Evolutionary conservation across 2,797 vertebrate genomes (phyloP), one percentile per base, ranked within the genome.

Genomic region (Oreochromis mossambicus): DNA sequence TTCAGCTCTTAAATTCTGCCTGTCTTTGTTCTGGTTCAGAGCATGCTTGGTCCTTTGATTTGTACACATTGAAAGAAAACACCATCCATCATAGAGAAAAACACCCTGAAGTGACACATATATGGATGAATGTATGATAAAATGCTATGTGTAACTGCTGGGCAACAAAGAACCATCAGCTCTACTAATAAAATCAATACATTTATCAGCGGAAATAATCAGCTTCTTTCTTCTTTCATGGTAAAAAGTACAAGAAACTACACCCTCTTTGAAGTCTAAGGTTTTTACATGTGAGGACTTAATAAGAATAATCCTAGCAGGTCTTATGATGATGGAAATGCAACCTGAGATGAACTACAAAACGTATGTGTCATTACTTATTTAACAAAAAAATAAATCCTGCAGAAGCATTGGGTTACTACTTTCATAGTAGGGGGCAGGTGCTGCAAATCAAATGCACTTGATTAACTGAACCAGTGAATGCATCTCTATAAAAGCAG

Each of bases 11-110:
- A 66, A 76, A 79, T 81, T 81, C 77, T 52, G 29, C 2, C 8
- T 36, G 78, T 91, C 81, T 84, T 82, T 87, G 76, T 83, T 32
- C 34, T 17, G 7, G n/a, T 52, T 89, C 80, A 76, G 81, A 34
- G 54, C 29, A 10, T 26, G 36, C 84, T 55, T 80, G 43, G 34
- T 70, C 41, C 21, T 56, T 79, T 89, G 73, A 73, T 85, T 87
- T 85, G 24, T 66, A 38, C 55, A 24, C 29, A 56, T 9, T 75
- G 70, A 75, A 75, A 79, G 61, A 55, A 76, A 24, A 34, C 52
- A 61, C 32, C 68, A 73, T 14, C 5, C 50, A 36, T 79, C 70
- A 77, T 43, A 80, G 43, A 77, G 41, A 48, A 80, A 48, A 79
- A 3, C 19, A n/a, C 6, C n/a, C 41, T 14, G 14, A 76, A 43